phyloP scores from a whole-genome alignment of 2,113 vertebrate species.

The Emydocephalus ijimae region DNA sequence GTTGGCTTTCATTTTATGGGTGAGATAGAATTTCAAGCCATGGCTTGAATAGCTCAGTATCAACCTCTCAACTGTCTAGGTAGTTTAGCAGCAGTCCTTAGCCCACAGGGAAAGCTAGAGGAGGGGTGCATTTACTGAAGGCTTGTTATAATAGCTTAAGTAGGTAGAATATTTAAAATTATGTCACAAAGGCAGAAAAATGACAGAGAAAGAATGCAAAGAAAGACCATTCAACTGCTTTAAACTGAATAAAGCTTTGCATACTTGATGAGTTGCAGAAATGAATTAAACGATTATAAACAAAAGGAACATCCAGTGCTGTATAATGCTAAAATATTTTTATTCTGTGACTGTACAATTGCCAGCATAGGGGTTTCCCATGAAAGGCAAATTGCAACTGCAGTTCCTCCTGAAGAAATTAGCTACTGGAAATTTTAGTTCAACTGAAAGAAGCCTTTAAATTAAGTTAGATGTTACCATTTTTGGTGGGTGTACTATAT shows the following conservation, averaged over 20 bases:
- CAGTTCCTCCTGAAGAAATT: neutral
- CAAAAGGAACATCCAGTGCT: slow-evolving; percentile 2
- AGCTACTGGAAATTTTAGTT: neutral
- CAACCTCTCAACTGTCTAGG: neutral
- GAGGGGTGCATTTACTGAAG: neutral
- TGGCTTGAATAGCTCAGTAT: neutral
- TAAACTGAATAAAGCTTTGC: neutral
- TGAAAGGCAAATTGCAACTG: neutral
- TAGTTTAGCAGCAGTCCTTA: neutral
- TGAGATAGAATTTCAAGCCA: neutral
- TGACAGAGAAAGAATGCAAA: neutral
- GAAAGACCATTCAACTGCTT: neutral
- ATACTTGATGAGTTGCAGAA: neutral
- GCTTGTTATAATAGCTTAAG: neutral
- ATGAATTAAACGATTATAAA: slow-evolving; percentile 8
- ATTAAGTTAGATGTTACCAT: neutral
- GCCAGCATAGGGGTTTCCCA: slow-evolving; percentile 10
- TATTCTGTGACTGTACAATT: slow-evolving; percentile 3
- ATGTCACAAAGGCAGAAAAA: neutral
- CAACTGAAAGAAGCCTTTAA: neutral
- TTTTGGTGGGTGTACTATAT: neutral
- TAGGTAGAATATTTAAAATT: neutral
- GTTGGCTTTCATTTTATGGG: neutral
- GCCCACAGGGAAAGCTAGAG: neutral
- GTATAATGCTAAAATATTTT: slow-evolving; percentile 4